Evolutionary conservation across 2,888 invertebrate genomes (phyloP), one percentile per base, ranked within the genome.

Genomic region (Lottia gigantea): DNA sequence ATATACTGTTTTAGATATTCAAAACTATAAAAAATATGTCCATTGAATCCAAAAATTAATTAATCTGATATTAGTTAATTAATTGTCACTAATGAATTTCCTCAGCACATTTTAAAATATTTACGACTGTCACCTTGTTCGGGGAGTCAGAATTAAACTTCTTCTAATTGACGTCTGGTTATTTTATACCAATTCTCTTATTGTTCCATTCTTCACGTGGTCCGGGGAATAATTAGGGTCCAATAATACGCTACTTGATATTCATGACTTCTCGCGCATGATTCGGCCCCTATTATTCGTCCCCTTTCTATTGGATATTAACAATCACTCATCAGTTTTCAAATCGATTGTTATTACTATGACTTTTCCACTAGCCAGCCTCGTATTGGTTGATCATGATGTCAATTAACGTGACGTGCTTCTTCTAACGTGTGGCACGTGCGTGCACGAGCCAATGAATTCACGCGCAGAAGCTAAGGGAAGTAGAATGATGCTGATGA

Each of bases 151-250:
- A 40, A 40, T 40, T 40, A 40, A 40, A 40, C 40, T 40, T 40
- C 8, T 40, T 40, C 40, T 40, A 40, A 40, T 40, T 40, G 40
- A 40, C 40, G 40, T 40, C 11, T 40, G 40, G 40, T 40, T 19
- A 23, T 55, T 55, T 55, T 55, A 55, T 55, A 55, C 55, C 23
- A 23, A 55, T 55, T 19, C 23, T 23, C 46, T 67, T 71, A 70
- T 77, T 77, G 74, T 77, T 71, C 77, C 64, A 46, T 23, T 67
- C 69, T 68, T 73, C 78, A 76, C 77, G 70, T 71, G 74, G 74
- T 70, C 73, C 66, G 19, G 66, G 26, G 46, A 62, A 63, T 65
- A 65, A 69, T 69, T 69, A 69, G 64, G 40, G 19, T 40, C 49
- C 65, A 40, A 69, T 69, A 69, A 69, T 69, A 64, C 61, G 65